Base-by-base conservation (phyloP, 2,113 vertebrate species). In the Myiozetetes cayanensis region DNA sequence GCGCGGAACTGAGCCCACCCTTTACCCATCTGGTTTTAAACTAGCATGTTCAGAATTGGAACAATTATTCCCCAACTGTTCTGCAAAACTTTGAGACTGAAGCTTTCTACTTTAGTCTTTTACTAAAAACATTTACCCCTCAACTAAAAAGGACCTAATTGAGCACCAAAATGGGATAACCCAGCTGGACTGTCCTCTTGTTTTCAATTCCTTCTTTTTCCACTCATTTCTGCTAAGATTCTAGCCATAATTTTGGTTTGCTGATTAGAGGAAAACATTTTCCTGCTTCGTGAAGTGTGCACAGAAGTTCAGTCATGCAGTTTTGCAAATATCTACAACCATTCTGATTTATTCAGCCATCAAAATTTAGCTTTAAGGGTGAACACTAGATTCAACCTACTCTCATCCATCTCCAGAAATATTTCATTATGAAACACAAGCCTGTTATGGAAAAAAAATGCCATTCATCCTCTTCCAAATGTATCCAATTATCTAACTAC, bases 291-390 rank as follows among this genome's bases (percentile, higher is more conserved):
- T 56, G 41, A 96, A 96, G 84, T 77, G 86, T 83, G 62, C 35
- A 92, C 12, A 90, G 39, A 91, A 94, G 86, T 91, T 93, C 92
- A 96, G 91, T 94, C 93, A 95, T 78, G 93, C 96, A 92, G 80
- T 41, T 89, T 39, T 67, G 27, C 75, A 85, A 85, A 12, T 46
- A 90, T 43, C 85, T 87, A 80, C 71, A 90, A 18, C 87, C 79
- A 95, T 95, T 95, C 87, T 90, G 61, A 94, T 87, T 50, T 92
- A 97, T 20, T 90, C 89, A 95, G 53, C 92, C 95, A 95, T 94
- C 75, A 91, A 94, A 94, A 95, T 87, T 65, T 59, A 90, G 90
- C 87, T 93, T 89, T 87, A 87, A 84, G 85, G 63, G 39, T 62
- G 78, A 95, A 79, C 68, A 86, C 44, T 49, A 80, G 66, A 65